A percentile compares a stretch with the other conserved stretches of the same genome.
phyloP scores from a whole-genome alignment of 64 coral and sea anemone genomes.

The Anthopleura sola region DNA sequence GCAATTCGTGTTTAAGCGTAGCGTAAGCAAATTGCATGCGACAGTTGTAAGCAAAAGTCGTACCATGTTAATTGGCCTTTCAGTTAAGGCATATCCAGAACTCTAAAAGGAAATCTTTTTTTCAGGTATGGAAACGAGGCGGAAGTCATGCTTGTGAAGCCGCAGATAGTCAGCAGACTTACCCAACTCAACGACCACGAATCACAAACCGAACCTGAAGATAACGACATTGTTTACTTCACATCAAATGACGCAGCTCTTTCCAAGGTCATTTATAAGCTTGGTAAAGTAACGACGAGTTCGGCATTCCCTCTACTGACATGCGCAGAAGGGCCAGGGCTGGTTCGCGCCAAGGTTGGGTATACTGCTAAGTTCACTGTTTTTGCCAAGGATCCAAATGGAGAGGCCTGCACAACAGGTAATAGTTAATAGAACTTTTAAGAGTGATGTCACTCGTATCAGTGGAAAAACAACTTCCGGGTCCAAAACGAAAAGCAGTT shows the following conservation, averaged over 20 bases:
- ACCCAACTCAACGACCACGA: conserved; percentile 77
- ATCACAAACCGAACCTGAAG: conserved; percentile 86
- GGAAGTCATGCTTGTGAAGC: conserved; percentile 93
- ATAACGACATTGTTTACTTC: conserved; percentile 81
- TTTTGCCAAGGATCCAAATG: conserved; percentile 69
- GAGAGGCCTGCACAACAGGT: conserved; percentile 70
- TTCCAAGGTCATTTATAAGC: conserved; percentile 62
- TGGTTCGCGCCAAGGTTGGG: conserved; percentile 66
- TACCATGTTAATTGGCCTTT: too few species aligned
- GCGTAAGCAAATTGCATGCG: too few species aligned
- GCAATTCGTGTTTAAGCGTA: too few species aligned
- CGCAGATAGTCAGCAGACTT: conserved; percentile 94
- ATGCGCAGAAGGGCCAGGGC: conserved; percentile 69
- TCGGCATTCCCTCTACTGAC: conserved; percentile 74
- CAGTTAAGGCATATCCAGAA: not conserved
- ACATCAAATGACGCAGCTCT: conserved; percentile 72
- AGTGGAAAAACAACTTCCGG: too few species aligned
- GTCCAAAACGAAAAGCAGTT: too few species aligned
- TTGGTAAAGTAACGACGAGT: conserved; percentile 78
- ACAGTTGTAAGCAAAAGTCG: too few species aligned
- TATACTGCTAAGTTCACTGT: conserved; percentile 65
- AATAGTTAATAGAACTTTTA: too few species aligned
- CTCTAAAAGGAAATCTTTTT: not conserved
- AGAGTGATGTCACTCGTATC: too few species aligned
- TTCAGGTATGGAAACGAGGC: conserved; percentile 90